Base-by-base conservation (phyloP, 2,888 invertebrate genomes). In the Anaspis maculata region DNA sequence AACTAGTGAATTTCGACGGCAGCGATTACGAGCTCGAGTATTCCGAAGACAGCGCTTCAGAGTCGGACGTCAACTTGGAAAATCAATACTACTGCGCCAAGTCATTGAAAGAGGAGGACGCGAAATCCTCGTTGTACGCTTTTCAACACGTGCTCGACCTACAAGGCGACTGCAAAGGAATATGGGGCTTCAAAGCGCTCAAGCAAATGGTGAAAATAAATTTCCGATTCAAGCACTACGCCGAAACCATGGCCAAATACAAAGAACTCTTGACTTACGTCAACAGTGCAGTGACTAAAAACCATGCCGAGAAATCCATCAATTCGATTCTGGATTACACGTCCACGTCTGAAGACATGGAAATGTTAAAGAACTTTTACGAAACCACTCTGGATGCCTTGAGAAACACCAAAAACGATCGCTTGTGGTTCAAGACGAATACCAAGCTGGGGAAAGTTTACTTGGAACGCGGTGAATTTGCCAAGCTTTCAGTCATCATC, bases 161-260 rank as follows among this genome's bases (percentile, higher is more conserved):
- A 39, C 97, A 99, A 67, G 90, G 87, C 10, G 90, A 89, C 0
- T 92, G 91, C 45, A 96, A 96, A 65, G 96, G 97, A 30, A 96
- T 98, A 71, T 98, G 98, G 97, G 98, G 98, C 0, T 98, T 98
- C 64, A 98, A 97, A 64, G 97, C 98, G 0, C 74, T 98, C 13
- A 98, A 99, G 64, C 98, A 99, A 67, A 96, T 99, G 90, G 95
- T 98, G 21, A 98, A 99, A 70, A 96, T 99, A 34, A 92, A 96
- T 66, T 98, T 97, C 64, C 88, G 89, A 72, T 68, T 96, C 74
- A 92, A 91, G 64, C 67, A 74, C 62, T 49, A 51, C 37, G 79
- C 79, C 40, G 91, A 94, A 68, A 64, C 62, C 32, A 59, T 64
- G 57, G 46, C 33, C 3, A 56, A 54, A 26, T 98, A 98, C 66